Evolutionary conservation across 2,888 invertebrate genomes (phyloP).

Genomic region (Protula sp.): DNA sequence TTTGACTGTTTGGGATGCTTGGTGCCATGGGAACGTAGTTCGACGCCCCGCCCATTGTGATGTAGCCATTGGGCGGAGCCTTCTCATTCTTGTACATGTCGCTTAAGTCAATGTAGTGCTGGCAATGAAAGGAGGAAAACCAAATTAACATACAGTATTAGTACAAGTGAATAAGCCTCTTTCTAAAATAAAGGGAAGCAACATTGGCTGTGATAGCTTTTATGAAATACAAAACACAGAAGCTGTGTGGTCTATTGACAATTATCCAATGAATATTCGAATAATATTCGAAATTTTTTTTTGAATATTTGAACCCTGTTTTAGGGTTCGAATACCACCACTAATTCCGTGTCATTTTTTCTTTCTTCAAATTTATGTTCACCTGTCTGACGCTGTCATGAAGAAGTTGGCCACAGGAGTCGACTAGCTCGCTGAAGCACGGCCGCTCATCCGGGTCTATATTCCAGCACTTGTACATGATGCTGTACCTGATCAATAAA

Average conservation of each 20-base stretch:
- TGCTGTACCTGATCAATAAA: slow-evolving; percentile 27
- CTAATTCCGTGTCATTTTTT: neutral
- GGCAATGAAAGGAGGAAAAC: neutral
- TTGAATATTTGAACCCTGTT: too few species aligned
- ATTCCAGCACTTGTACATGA: slow-evolving; percentile 47
- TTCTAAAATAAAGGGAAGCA: neutral
- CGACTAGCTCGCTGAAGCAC: slow-evolving; percentile 40
- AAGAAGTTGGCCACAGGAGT: slow-evolving; percentile 18
- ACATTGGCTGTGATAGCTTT: neutral
- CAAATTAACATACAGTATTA: neutral
- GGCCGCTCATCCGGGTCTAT: slow-evolving; percentile 45
- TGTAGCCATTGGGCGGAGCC: neutral
- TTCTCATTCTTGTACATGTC: neutral
- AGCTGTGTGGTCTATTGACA: too few species aligned
- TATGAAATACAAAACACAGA: too few species aligned
- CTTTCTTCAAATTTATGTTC: neutral
- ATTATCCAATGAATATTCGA: too few species aligned
- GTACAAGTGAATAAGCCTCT: neutral
- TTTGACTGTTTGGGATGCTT: too few species aligned
- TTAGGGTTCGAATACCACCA: neutral
- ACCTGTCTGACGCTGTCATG: slow-evolving; percentile 22
- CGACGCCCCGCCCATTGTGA: neutral
- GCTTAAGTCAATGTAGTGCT: neutral
- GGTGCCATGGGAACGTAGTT: neutral
- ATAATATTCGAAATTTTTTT: too few species aligned